These are phyloP conservation scores for Holothuria scabra DNA, from an alignment of 53 echinoderm and acorn worm genomes.

Conservation along the genomic window DNA sequence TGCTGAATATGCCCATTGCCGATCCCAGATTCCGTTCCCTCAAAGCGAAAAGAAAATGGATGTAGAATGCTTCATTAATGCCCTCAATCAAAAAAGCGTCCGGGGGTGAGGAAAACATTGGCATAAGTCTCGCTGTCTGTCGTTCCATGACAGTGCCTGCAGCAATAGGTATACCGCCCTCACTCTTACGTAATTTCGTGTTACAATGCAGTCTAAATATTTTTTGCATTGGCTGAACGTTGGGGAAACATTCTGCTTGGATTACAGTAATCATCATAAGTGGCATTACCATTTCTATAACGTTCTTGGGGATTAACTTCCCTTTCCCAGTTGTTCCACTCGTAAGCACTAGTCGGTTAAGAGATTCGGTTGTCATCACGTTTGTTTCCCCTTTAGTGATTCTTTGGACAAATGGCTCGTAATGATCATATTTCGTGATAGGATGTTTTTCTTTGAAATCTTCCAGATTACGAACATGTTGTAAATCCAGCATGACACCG, in stretches of 20 bases:
- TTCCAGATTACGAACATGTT: conserved; percentile 50
- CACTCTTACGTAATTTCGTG: conserved; percentile 14
- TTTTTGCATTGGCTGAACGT: conserved; percentile 37
- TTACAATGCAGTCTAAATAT: conserved; percentile 35
- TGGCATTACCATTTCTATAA: not conserved
- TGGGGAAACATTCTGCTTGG: not conserved
- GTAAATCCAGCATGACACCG: conserved; percentile 53
- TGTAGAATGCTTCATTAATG: conserved; percentile 57
- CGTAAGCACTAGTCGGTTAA: conserved; percentile 59
- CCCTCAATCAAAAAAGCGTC: conserved; percentile 57
- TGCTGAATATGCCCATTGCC: conserved; percentile 21
- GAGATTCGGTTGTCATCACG: conserved; percentile 65
- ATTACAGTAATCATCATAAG: not conserved
- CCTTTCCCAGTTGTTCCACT: conserved; percentile 76
- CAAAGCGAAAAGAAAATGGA: conserved; percentile 76
- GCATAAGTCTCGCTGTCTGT: not conserved
- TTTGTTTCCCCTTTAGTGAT: conserved; percentile 72
- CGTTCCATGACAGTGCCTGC: conserved; percentile 8
- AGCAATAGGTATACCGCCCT: conserved; percentile 42
- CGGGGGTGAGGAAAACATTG: conserved; percentile 48
- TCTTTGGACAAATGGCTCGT: conserved; percentile 63
- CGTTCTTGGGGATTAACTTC: conserved; percentile 34
- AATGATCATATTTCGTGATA: conserved; percentile 67
- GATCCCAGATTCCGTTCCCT: conserved; percentile 58
- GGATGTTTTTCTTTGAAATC: conserved; percentile 66